Evolutionary conservation across 2,888 invertebrate species (phyloP).

Genomic region (Chromoteleia sp.): DNA sequence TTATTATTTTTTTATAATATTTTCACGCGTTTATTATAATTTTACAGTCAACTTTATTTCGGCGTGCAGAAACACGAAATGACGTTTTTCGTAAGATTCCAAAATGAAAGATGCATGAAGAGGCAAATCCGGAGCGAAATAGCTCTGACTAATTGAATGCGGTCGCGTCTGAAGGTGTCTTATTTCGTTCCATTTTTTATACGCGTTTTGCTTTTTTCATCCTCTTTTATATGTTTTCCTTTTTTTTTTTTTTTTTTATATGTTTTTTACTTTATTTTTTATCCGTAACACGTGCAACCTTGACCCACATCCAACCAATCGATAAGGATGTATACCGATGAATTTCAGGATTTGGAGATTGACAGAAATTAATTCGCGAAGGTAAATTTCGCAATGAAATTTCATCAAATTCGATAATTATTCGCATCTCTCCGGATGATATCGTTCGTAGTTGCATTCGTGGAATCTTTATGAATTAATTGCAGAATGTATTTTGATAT

Average conservation of each 20-base stretch:
- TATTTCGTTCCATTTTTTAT: conserved; percentile 41
- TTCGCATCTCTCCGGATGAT: conserved; percentile 6
- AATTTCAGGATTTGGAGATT: conserved; percentile 51
- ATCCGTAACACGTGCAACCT: conserved; percentile 32
- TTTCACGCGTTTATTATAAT: neutral
- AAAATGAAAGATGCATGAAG: conserved; percentile 60
- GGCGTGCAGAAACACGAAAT: conserved; percentile 17
- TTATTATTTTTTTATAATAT: conserved; percentile 3
- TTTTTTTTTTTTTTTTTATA: neutral
- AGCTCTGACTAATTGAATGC: conserved; percentile 57
- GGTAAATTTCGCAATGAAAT: conserved; percentile 21
- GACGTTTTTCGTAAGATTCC: conserved; percentile 36
- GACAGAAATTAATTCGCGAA: conserved; percentile 45
- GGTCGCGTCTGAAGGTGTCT: conserved; percentile 38
- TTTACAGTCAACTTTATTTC: no score
- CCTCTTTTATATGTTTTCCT: neutral
- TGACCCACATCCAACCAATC: conserved; percentile 52
- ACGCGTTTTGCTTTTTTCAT: neutral
- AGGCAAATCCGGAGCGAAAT: conserved; percentile 38
- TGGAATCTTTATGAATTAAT: conserved; percentile 5
- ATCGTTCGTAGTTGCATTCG: conserved; percentile 6
- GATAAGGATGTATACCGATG: conserved; percentile 33
- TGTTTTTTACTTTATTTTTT: conserved; percentile 24
- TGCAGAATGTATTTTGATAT: neutral
- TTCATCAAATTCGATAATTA: conserved; percentile 18